Evolutionary conservation across 2,113 vertebrate species (phyloP).

Genomic region (Sciurus niger): DNA sequence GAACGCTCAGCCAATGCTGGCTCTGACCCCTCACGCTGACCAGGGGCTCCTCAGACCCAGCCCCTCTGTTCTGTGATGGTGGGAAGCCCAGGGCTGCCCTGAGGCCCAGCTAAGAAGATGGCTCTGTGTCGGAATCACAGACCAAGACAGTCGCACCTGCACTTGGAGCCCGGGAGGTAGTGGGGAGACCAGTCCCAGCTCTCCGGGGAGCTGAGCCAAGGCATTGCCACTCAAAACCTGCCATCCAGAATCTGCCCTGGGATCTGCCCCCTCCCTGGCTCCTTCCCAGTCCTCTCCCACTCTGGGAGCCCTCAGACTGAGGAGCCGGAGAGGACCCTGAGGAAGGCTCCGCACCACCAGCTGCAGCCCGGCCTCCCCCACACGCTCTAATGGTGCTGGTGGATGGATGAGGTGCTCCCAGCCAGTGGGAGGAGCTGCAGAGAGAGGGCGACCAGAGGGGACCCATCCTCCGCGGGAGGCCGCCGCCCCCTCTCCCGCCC

Average conservation of each 20-base stretch:
- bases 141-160: background rate
- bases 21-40: rapidly evolving
- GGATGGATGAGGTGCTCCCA: constrained; percentile 5
- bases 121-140: background rate
- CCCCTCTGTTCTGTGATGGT: rapidly evolving
- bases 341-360: no score
- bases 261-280: background rate
- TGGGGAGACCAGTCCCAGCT: background rate
- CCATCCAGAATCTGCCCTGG: background rate
- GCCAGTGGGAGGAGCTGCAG: constrained; percentile 77
- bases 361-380: no score
- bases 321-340: background rate
- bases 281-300: rapidly evolving
- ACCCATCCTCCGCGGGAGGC: constrained; percentile 69
- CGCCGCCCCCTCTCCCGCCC: background rate
- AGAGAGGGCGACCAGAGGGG: constrained; percentile 75
- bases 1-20: rapidly evolving
- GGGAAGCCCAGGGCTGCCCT: background rate
- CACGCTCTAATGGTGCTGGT: no score
- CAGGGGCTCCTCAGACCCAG: background rate
- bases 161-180: background rate
- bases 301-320: background rate
- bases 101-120: background rate
- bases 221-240: no score
- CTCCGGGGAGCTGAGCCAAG: background rate